Percentiles rank a stretch among this genome's conserved stretches.
Conservation (phyloP, 2,888 invertebrate species). For the Phytoseiulus persimilis region DNA sequence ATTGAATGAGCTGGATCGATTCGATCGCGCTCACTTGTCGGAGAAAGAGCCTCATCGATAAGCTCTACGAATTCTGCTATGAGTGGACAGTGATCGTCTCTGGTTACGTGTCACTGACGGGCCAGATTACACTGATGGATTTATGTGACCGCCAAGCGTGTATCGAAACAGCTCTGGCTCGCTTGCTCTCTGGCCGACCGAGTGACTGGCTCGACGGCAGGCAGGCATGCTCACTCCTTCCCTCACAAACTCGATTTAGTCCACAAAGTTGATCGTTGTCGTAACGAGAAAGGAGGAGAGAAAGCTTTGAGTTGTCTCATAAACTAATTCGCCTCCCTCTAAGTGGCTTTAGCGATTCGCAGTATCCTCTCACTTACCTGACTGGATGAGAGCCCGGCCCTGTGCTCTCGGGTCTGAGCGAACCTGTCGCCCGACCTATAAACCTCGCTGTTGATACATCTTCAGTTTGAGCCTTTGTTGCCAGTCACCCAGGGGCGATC, state of each 20-base stretch:
- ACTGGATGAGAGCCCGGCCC: too few relatives aligned
- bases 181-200: background rate
- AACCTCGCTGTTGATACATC: too few relatives aligned
- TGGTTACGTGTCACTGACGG: background rate
- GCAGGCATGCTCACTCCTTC: background rate
- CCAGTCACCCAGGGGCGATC: too few relatives aligned
- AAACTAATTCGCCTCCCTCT: background rate
- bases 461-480: too few relatives aligned
- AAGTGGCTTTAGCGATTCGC: background rate
- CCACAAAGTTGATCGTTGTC: background rate
- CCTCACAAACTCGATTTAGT: background rate
- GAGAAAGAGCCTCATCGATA: background rate
- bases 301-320: background rate
- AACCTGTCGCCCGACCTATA: too few relatives aligned
- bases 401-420: too few relatives aligned
- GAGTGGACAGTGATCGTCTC: background rate
- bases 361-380: background rate
- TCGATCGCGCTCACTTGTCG: background rate
- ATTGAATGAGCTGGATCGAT: background rate
- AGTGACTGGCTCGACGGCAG: background rate
- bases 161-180: background rate
- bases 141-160: background rate
- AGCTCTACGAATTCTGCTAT: background rate
- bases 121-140: background rate
- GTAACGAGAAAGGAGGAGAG: background rate